A percentile compares a stretch with the other conserved stretches of the same genome.
These are phyloP conservation scores for Rotaria macrura DNA, from an alignment of 2,888 invertebrate genomes.

Conservation along the genomic window DNA sequence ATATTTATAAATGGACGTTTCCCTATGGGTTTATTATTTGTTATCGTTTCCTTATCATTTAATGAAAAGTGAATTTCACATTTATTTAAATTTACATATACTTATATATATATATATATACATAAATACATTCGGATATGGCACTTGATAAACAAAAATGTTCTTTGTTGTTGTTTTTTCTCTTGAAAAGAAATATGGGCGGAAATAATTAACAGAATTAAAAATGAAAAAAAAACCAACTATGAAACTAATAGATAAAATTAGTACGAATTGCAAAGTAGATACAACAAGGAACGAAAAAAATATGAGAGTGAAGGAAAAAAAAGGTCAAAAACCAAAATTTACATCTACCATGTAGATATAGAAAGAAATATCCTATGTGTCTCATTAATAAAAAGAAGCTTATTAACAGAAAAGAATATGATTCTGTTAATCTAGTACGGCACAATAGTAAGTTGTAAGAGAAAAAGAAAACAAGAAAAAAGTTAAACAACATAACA, in stretches of 20 bases:
- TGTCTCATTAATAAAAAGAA: constrained; percentile 55
- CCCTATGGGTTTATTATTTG: background rate
- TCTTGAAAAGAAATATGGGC: constrained; percentile 60
- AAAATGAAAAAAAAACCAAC: constrained; percentile 99
- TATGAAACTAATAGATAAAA: constrained; percentile 99
- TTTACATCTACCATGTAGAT: too few species aligned
- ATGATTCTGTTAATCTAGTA: constrained; percentile 82
- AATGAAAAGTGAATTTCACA: background rate
- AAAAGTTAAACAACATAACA: too few species aligned
- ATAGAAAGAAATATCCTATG: constrained; percentile 84
- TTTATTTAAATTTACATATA: background rate
- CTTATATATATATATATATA: too few species aligned
- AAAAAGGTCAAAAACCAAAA: too few species aligned
- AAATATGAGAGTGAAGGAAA: too few species aligned
- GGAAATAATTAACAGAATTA: constrained; percentile 89
- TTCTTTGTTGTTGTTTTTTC: background rate
- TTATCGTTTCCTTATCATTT: background rate
- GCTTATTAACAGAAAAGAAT: constrained; percentile 85
- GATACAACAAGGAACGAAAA: constrained; percentile 19
- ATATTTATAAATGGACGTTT: background rate
- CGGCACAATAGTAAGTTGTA: constrained; percentile 88
- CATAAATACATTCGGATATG: background rate
- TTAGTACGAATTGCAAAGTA: constrained; percentile 61
- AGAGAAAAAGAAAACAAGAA: constrained; percentile 91
- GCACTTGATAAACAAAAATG: background rate